Percentiles rank a stretch among this genome's conserved stretches.
Conservation (phyloP, 2,797 vertebrate species). For the Pseudotriccus pelzelni region DNA sequence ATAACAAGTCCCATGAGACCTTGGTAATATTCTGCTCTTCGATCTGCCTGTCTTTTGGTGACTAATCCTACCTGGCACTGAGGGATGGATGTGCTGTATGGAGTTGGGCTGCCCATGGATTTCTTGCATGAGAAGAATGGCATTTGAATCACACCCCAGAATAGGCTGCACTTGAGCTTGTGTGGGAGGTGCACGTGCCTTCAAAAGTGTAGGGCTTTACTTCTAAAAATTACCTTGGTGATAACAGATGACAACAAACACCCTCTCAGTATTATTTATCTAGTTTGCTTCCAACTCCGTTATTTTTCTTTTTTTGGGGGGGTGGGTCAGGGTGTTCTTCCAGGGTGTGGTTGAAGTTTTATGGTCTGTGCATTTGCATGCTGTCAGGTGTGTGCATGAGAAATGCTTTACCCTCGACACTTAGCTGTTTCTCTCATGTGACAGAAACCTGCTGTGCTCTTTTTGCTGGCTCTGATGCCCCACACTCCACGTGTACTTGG, state of each 20-base stretch:
- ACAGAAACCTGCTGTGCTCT: not conserved
- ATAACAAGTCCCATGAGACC: not conserved
- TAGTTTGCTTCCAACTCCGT: not conserved
- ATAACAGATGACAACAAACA: accelerated
- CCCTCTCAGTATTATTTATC: not conserved
- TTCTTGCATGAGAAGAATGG: not conserved
- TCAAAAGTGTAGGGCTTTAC: not conserved
- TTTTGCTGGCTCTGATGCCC: not conserved
- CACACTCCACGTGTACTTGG: not conserved
- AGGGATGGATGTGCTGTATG: not conserved
- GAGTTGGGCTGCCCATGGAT: not conserved
- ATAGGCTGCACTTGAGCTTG: not conserved
- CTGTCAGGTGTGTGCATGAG: not conserved
- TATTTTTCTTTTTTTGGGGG: not conserved
- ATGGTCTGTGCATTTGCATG: not conserved
- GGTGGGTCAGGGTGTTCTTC: accelerated
- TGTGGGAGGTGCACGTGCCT: not conserved
- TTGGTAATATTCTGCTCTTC: not conserved
- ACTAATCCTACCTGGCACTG: not conserved
- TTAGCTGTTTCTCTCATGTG: not conserved
- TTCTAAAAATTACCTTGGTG: not conserved
- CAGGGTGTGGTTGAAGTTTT: not conserved
- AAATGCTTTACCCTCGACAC: not conserved
- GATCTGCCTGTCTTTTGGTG: not conserved
- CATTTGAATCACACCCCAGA: not conserved